Base-by-base conservation (phyloP, 64 coral and sea anemone species). In the Montipora sp. region DNA sequence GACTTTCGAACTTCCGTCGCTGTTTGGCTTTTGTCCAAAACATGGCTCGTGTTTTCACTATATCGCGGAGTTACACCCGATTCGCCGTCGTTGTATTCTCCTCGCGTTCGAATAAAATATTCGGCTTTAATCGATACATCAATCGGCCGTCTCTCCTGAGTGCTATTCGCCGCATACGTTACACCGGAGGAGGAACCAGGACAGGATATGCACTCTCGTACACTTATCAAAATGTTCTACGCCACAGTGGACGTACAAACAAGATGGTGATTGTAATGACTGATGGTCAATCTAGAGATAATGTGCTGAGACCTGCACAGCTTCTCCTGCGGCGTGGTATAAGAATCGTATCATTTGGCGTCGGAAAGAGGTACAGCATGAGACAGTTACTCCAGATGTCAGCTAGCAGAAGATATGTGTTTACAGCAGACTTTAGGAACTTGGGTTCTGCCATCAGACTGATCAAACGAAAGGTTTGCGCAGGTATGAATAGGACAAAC, bases 231-330 rank as follows among this genome's bases (percentile, higher is more conserved):
- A 73, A 74, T 19, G 36, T 95, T 16, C n/a, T 92, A 1, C 51
- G 23, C 16, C 27, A 22, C 10, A 75, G 80, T 73, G 68, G 80
- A 5, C 77, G 83, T n/a, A 94, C 75, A 59, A 81, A 67, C 23
- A 95, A 95, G 69, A 75, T 91, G 20, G 8, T 92, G 10, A 83
- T 97, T 51, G 89, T 97, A 16, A 97, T 97, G 92, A 94, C 95
- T 21, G 95, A 94, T 69, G 92, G 89, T 15, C 87, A 71, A 75
- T 97, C 95, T 3, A 63, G 69, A 7, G 92, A 94, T 19, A 94
- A 89, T 10, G 80, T 89, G 0, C 3, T 8, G 15, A 12, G 23
- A 0, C 77, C 84, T 8, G 92, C 95, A 3, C 59, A 46, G 18
- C 22, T 7, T 65, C 84, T 97, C 48, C 88, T 89, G 48, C 81